These are phyloP conservation scores for Acanthosepion lycidas DNA, from an alignment of 2,888 invertebrate species.

Conservation along the genomic window DNA sequence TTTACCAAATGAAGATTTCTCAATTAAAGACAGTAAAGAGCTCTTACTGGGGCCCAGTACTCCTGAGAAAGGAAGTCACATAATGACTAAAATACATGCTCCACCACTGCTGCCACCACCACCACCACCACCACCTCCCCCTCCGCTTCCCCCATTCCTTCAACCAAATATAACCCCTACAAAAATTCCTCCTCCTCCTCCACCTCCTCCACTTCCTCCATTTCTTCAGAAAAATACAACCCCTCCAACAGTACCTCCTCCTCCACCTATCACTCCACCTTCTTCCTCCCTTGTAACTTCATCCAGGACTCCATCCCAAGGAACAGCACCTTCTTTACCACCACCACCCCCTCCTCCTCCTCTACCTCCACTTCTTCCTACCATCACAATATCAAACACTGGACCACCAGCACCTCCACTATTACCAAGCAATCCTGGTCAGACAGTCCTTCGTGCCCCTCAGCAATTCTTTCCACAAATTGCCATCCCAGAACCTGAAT, in stretches of 20 bases:
- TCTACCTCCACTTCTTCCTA: slow-evolving; percentile 51
- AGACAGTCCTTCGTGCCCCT: slow-evolving; percentile 49
- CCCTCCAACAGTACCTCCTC: slow-evolving; percentile 49
- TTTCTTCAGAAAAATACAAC: slow-evolving; percentile 51
- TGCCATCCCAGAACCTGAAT: slow-evolving; percentile 91
- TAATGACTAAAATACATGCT: slow-evolving; percentile 34
- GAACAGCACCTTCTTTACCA: slow-evolving; percentile 52
- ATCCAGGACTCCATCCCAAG: slow-evolving; percentile 52
- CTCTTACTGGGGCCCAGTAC: background rate
- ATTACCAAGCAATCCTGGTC: slow-evolving; percentile 1
- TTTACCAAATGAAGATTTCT: background rate
- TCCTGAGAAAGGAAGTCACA: slow-evolving; percentile 49
- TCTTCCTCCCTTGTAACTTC: slow-evolving; percentile 51
- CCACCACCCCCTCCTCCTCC: slow-evolving; percentile 54
- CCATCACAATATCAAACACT: slow-evolving; percentile 49
- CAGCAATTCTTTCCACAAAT: slow-evolving; percentile 59
- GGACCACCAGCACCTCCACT: slow-evolving; percentile 55
- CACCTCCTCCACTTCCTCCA: slow-evolving; percentile 52
- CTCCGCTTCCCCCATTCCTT: background rate
- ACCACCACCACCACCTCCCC: slow-evolving; percentile 45
- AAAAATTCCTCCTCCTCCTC: background rate
- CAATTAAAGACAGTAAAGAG: background rate
- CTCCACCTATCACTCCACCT: slow-evolving; percentile 50
- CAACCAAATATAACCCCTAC: background rate
- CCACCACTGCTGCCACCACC: background rate